A percentile compares a stretch with the other conserved stretches of the same genome.
These are phyloP conservation scores for Metacarcinus magister DNA, from an alignment of 2,888 invertebrate genomes.

Conservation along the genomic window DNA sequence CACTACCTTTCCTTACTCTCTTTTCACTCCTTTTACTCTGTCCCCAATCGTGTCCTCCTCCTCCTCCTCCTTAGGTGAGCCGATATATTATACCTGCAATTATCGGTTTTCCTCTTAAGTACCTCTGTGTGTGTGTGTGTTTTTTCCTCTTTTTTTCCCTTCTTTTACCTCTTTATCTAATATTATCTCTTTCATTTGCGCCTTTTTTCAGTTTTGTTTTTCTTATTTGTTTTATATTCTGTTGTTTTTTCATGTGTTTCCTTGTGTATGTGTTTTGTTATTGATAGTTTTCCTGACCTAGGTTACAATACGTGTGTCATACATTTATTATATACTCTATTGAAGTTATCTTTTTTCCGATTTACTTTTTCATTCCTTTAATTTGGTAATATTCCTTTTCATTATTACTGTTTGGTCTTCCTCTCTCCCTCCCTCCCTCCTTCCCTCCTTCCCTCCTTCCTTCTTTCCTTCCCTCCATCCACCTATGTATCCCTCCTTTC, in stretches of 20 bases:
- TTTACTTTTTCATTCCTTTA: background rate
- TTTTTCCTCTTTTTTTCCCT: background rate
- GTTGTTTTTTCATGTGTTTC: too few species aligned
- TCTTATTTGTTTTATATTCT: too few species aligned
- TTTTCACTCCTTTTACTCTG: background rate
- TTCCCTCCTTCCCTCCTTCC: background rate
- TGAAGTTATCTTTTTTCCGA: too few species aligned
- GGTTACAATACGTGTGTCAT: too few species aligned
- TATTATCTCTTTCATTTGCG: background rate
- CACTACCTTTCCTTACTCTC: background rate
- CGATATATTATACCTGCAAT: background rate
- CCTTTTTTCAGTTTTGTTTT: background rate
- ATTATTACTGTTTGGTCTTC: background rate
- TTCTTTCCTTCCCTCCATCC: background rate
- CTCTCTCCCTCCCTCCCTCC: background rate
- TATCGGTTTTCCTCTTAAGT: conserved; percentile 28
- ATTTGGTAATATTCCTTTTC: background rate
- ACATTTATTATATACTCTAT: too few species aligned
- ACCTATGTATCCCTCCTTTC: background rate
- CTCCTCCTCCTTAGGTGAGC: background rate
- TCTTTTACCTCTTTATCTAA: background rate
- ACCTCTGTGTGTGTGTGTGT: background rate
- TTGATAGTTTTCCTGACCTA: too few species aligned
- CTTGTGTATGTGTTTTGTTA: too few species aligned
- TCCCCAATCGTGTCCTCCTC: background rate